These are phyloP conservation scores for Salminus brasiliensis DNA, from an alignment of 2,113 vertebrate species.

Conservation along the genomic window DNA sequence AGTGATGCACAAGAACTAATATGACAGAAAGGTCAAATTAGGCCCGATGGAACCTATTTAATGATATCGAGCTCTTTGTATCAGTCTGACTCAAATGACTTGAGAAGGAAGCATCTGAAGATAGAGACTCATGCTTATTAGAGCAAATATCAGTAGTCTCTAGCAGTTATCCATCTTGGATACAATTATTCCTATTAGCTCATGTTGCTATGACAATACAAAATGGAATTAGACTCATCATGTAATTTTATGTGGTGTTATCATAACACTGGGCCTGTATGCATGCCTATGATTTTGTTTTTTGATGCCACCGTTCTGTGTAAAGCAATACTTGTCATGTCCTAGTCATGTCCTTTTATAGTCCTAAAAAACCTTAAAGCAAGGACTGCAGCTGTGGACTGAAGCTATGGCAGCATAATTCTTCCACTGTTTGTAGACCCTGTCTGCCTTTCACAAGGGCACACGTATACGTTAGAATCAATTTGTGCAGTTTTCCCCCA, in stretches of 20 bases:
- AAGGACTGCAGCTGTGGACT: background rate
- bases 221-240: slow-evolving; percentile 21
- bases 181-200: slow-evolving; percentile 32
- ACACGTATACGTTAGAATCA: background rate
- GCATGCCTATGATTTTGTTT: no score
- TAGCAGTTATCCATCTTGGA: slow-evolving; percentile 9
- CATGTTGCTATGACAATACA: slow-evolving; percentile 38
- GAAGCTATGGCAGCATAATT: background rate
- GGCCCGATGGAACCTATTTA: slow-evolving; percentile 9
- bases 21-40: background rate
- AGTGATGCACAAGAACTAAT: slow-evolving; percentile 6
- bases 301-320: no score
- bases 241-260: slow-evolving; percentile 5
- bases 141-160: slow-evolving; percentile 12
- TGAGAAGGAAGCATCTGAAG: background rate
- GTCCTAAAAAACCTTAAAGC: background rate
- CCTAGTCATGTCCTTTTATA: background rate
- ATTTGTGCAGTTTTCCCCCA: background rate
- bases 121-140: slow-evolving; percentile 3
- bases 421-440: background rate
- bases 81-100: background rate
- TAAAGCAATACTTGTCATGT: no score
- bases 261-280: slow-evolving; percentile 9
- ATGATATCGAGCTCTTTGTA: background rate
- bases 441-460: background rate